A percentile compares a stretch with the other conserved stretches of the same genome.
Conservation (phyloP, 2,888 invertebrate genomes). For the Hetaerina titia region DNA sequence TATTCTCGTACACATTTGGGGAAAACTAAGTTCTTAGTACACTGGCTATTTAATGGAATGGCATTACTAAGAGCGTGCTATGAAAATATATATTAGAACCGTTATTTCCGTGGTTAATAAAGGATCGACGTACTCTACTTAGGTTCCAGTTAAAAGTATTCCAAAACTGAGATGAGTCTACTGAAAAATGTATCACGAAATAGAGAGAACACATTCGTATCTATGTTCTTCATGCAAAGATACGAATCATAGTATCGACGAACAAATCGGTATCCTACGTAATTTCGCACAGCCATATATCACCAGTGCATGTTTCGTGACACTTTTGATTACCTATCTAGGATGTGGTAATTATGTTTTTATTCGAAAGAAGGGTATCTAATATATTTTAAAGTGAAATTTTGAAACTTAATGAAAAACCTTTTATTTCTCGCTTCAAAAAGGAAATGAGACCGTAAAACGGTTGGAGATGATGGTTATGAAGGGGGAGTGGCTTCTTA, state of each 20-base stretch:
- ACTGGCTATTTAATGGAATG: no score
- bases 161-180: no score
- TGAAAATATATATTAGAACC: no score
- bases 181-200: no score
- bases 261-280: background rate
- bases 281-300: background rate
- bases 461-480: background rate
- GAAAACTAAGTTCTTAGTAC: no score
- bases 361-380: background rate
- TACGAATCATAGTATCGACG: background rate
- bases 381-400: background rate
- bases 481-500: background rate
- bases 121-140: no score
- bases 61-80: no score
- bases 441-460: background rate
- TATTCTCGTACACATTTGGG: no score
- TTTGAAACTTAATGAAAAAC: background rate
- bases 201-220: no score
- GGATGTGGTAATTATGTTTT: background rate
- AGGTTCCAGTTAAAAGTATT: no score
- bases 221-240: background rate
- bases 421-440: background rate
- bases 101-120: no score
- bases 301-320: background rate
- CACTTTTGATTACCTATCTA: background rate